These are phyloP conservation scores for Listronotus bonariensis DNA, from an alignment of 1,140 invertebrate species.

Conservation along the genomic window DNA sequence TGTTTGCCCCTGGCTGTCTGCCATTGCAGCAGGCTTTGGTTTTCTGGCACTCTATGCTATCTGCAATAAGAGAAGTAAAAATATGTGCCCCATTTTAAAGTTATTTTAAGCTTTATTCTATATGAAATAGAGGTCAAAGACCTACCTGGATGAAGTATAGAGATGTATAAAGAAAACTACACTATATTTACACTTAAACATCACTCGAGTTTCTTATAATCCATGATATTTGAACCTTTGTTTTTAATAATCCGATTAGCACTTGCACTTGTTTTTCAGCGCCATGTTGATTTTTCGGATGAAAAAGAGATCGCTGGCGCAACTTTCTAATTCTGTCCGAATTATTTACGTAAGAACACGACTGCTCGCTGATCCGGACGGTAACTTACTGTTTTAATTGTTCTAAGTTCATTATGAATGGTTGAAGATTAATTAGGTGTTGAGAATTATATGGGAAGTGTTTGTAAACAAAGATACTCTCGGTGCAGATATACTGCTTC, in stretches of 20 bases:
- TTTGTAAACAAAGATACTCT: slow-evolving; percentile 32
- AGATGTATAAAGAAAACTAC: slow-evolving; percentile 21
- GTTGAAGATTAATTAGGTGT: slow-evolving; percentile 5
- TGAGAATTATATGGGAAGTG: slow-evolving; percentile 21
- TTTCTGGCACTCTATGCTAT: slow-evolving; percentile 33
- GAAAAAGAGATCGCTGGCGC: slow-evolving; percentile 33
- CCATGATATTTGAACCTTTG: slow-evolving; percentile 31
- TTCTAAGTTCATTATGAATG: slow-evolving; percentile 5
- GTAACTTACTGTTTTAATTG: neutral
- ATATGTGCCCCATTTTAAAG: neutral
- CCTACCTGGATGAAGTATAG: slow-evolving; percentile 25
- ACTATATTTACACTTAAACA: slow-evolving; percentile 35
- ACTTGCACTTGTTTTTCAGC: slow-evolving; percentile 35
- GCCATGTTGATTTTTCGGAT: slow-evolving; percentile 41
- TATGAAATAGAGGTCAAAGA: slow-evolving; percentile 30
- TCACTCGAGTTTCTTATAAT: slow-evolving; percentile 34
- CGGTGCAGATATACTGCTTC: too few species aligned
- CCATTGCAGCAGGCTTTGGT: slow-evolving; percentile 38
- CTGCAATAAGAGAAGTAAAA: slow-evolving; percentile 25
- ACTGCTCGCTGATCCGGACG: slow-evolving; percentile 10
- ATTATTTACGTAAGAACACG: slow-evolving; percentile 20
- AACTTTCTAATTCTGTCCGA: slow-evolving; percentile 40
- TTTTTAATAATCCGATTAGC: slow-evolving; percentile 29
- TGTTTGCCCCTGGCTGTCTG: slow-evolving; percentile 49
- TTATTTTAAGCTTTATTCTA: slow-evolving; percentile 2